Conservation (phyloP, 2,113 vertebrate species). For the Istiophorus platypterus region DNA sequence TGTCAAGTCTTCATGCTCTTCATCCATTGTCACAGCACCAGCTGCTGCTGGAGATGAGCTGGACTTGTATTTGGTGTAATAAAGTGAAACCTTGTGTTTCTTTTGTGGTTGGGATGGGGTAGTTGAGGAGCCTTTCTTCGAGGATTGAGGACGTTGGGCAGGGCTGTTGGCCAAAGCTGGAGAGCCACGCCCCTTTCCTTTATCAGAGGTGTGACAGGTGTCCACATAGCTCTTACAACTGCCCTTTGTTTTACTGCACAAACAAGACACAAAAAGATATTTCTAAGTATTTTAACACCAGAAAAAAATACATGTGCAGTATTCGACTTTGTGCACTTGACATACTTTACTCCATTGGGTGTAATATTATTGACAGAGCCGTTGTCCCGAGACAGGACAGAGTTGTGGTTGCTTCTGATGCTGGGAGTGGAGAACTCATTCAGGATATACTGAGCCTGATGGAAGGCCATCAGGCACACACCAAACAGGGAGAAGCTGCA, state of each 20-base stretch:
- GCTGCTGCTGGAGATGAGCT: constrained; percentile 64
- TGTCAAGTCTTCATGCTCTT: constrained; percentile 73
- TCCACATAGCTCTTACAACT: constrained; percentile 95
- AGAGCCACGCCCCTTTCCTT: constrained; percentile 95
- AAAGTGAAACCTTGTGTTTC: constrained; percentile 95
- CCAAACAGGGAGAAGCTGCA: constrained; percentile 93
- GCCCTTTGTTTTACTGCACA: constrained; percentile 85
- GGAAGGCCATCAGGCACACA: constrained; percentile 95
- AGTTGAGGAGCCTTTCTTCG: constrained; percentile 88
- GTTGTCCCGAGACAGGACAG: constrained; percentile 83
- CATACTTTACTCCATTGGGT: constrained; percentile 90
- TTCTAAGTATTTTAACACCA: not conserved
- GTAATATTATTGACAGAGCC: constrained; percentile 83
- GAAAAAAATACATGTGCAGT: not conserved
- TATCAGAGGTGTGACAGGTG: constrained; percentile 90
- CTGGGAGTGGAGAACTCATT: constrained; percentile 91
- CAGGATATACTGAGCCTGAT: constrained; percentile 96
- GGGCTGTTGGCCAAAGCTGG: constrained; percentile 85
- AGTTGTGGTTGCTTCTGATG: constrained; percentile 87
- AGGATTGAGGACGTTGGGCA: constrained; percentile 85
- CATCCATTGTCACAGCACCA: constrained; percentile 64
- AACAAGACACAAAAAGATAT: constrained; percentile 34
- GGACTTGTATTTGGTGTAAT: constrained; percentile 91
- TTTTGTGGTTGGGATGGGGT: constrained; percentile 89
- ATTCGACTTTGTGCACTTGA: not conserved